Conservation (phyloP, 1,140 invertebrate genomes). For the Oncopodura yosiiana region DNA sequence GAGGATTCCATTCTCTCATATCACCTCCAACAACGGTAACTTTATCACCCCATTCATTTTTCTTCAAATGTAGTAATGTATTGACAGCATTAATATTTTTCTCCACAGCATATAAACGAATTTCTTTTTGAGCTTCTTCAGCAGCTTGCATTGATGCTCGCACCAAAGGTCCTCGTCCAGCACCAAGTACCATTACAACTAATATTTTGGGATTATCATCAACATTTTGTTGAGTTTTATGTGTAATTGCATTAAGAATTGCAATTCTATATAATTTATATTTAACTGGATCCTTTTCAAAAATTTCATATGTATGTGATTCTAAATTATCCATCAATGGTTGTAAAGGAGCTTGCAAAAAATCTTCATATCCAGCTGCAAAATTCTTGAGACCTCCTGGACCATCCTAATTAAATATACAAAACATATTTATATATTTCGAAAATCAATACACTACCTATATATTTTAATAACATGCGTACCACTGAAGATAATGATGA, state of each 20-base stretch:
- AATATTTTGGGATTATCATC: background rate
- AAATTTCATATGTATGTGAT: constrained; percentile 91
- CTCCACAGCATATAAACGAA: constrained; percentile 87
- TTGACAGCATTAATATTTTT: constrained; percentile 96
- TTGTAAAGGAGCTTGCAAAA: constrained; percentile 77
- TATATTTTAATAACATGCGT: no score
- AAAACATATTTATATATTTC: no score
- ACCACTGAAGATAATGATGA: no score
- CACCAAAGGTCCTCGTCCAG: constrained; percentile 90
- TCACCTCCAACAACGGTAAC: constrained; percentile 72
- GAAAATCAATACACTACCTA: constrained; percentile 67
- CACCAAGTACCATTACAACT: constrained; percentile 84
- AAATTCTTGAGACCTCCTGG: no score
- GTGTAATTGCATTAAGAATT: constrained; percentile 61
- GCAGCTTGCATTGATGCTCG: constrained; percentile 72
- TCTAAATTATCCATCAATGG: constrained; percentile 93
- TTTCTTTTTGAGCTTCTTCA: constrained; percentile 49
- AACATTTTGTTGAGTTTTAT: constrained; percentile 27
- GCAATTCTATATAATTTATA: constrained; percentile 86
- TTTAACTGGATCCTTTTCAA: constrained; percentile 96
- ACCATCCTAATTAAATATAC: no score
- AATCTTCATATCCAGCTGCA: constrained; percentile 77
- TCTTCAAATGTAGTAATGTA: constrained; percentile 68
- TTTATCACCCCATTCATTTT: constrained; percentile 68
- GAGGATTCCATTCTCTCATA: constrained; percentile 75